Base-by-base conservation (phyloP, 2,797 vertebrate genomes). In the Cottoperca gobio region DNA sequence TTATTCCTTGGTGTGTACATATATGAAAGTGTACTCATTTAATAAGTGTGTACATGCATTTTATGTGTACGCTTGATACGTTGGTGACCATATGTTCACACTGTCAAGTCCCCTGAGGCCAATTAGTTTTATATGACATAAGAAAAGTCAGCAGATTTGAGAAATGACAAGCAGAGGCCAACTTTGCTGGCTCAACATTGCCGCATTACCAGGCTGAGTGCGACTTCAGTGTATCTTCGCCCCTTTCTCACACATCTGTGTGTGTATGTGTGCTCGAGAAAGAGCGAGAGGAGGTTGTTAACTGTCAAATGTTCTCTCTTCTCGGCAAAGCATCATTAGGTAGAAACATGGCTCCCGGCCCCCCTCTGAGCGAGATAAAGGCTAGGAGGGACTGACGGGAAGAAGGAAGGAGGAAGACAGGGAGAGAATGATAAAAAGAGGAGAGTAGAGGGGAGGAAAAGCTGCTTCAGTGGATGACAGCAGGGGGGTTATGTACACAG, bases 321-420 rank as follows among this genome's bases (percentile, higher is more conserved):
- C 68, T 78, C 60, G 42, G 89, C 82, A 77, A 84, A 83, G 90
- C 87, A 91, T 93, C 90, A 91, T 92, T 92, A 90, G 88, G 82
- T 81, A 85, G 82, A 88, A 88, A 90, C 86, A 89, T 82, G 75
- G 81, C 70, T 89, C 55, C 46, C 42, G 16, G 82, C 81, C 81
- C 77, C 89, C 87, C 87, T 87, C 78, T 65, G 82, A 85, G 87
- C 58, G 10, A 85, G 86, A 89, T 90, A 88, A 91, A 83, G 78
- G 79, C 81, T 69, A 42, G 64, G 57, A 63, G 74, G 73, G 73
- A 87, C 42, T 66, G 83, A 86, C 0, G 54, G 79, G 49, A 70
- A 74, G 64, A 79, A 78, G 75, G 50, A 62, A 76, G 28, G 62
- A 79, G 61, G 76, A 79, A n/a, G 49, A 70, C 61, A 76, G 67